phyloP scores from a whole-genome alignment of 2,888 invertebrate genomes.

The Lacanobia oleracea region DNA sequence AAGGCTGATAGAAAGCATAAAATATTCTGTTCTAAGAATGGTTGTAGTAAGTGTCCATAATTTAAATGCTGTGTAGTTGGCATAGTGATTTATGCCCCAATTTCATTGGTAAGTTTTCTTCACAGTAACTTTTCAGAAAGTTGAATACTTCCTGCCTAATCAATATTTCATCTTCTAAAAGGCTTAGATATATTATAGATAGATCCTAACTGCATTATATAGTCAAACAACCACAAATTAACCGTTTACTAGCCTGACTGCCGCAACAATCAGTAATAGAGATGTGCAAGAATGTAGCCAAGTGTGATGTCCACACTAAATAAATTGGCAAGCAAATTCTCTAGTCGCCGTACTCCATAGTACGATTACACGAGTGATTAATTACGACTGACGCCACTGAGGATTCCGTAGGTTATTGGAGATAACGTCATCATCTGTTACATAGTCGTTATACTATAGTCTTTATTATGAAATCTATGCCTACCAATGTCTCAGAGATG shows the following conservation, averaged over 20 bases:
- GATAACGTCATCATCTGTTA: conserved; percentile 27
- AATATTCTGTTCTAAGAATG: not conserved
- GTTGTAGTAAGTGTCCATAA: not conserved
- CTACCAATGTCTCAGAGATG: too few relatives aligned
- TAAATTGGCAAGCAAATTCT: conserved; percentile 51
- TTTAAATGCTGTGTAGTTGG: not conserved
- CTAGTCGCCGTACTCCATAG: conserved; percentile 48
- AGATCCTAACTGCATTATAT: too few relatives aligned
- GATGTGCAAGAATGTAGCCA: conserved; percentile 42
- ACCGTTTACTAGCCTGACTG: not conserved
- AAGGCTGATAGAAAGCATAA: not conserved
- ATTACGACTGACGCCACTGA: conserved; percentile 54
- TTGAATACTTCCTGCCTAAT: not conserved
- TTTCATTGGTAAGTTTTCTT: not conserved
- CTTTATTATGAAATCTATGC: not conserved
- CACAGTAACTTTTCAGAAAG: not conserved
- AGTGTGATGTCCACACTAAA: conserved; percentile 26
- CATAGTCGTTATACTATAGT: too few relatives aligned
- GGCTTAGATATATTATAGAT: not conserved
- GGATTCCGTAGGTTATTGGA: conserved; percentile 42
- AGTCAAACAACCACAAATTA: not conserved
- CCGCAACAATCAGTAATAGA: conserved; percentile 26
- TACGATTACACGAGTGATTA: conserved; percentile 50
- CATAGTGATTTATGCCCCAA: not conserved
- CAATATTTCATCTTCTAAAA: not conserved